A percentile compares a stretch with the other conserved stretches of the same genome.
Conservation (phyloP, 2,797 vertebrate genomes). For the Arrhamphus sclerolepis region DNA sequence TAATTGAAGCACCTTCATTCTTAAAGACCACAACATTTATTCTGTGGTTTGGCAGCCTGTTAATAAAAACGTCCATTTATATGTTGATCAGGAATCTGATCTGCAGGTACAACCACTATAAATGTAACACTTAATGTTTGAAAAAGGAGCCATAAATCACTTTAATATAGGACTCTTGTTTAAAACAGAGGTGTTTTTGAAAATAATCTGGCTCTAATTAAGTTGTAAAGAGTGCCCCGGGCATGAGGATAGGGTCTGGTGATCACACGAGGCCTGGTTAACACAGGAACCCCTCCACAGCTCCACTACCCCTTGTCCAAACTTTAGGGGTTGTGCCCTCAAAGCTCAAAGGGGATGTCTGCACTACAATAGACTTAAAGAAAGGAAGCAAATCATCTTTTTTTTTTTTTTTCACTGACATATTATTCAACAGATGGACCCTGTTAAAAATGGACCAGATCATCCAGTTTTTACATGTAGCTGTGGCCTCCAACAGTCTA, state of each 20-base stretch:
- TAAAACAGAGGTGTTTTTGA: constrained; percentile 51
- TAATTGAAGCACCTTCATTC: constrained; percentile 78
- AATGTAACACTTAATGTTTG: constrained; percentile 77
- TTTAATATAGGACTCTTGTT: constrained; percentile 66
- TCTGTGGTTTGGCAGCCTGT: constrained; percentile 64
- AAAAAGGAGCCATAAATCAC: constrained; percentile 80
- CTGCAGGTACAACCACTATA: constrained; percentile 65
- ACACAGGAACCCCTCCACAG: constrained; percentile 37
- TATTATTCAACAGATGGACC: constrained; percentile 49
- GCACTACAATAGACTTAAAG: constrained; percentile 18
- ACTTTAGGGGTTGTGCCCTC: constrained; percentile 42
- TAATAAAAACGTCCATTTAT: constrained; percentile 77
- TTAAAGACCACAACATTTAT: constrained; percentile 70
- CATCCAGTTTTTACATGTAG: constrained; percentile 56
- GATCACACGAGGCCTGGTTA: constrained; percentile 68
- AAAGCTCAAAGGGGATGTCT: constrained; percentile 32
- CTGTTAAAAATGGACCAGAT: constrained; percentile 51
- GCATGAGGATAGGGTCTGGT: constrained; percentile 70
- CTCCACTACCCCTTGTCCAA: constrained; percentile 8
- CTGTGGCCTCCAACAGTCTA: constrained; percentile 17
- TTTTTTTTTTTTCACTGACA: constrained; percentile 17
- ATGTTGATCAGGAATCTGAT: constrained; percentile 72
- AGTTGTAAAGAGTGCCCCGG: constrained; percentile 59
- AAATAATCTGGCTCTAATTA: constrained; percentile 81
- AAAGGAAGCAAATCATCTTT: constrained; percentile 18